Evolutionary conservation across 2,113 vertebrate genomes (phyloP).

Genomic region (Macrotis lagotis): DNA sequence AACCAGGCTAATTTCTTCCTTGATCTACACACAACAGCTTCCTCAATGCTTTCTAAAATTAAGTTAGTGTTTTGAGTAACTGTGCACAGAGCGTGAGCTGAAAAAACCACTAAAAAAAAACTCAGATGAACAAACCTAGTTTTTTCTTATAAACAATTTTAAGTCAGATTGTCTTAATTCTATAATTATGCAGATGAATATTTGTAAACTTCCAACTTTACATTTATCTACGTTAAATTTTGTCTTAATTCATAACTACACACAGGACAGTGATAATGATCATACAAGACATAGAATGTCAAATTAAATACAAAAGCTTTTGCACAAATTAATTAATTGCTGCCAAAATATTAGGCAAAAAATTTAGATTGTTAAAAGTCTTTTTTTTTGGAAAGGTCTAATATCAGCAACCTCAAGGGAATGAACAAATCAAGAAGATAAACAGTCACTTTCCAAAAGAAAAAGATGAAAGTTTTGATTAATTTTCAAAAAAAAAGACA

Average conservation of each 20-base stretch:
- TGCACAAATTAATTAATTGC: background rate
- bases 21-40: background rate
- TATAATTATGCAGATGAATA: background rate
- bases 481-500: background rate
- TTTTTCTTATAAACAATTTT: background rate
- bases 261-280: background rate
- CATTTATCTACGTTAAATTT: background rate
- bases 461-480: background rate
- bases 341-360: background rate
- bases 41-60: background rate
- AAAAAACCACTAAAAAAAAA: background rate
- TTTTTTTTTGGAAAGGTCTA: background rate
- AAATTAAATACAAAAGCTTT: background rate
- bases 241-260: background rate
- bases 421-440: background rate
- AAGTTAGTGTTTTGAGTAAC: background rate
- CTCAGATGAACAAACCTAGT: background rate
- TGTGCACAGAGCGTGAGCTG: too few species aligned
- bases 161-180: background rate
- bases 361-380: background rate
- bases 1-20: background rate
- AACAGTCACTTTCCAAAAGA: background rate
- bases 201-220: background rate
- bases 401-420: background rate
- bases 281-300: background rate